phyloP scores from a whole-genome alignment of 53 echinoderm and acorn worm genomes.

The Astropecten irregularis region DNA sequence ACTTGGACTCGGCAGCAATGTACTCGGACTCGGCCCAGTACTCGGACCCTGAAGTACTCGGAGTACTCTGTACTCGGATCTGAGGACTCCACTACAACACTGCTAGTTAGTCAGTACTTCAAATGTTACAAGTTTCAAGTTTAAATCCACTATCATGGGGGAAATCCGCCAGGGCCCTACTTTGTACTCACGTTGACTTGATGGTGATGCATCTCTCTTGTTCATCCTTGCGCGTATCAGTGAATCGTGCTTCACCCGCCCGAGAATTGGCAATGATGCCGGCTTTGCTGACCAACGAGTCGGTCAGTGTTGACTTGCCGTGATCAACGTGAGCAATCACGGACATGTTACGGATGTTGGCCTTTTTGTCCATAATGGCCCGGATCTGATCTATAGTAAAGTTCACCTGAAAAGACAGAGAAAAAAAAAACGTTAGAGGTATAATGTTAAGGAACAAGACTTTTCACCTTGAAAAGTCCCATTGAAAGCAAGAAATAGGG shows the following conservation, averaged over 20 bases:
- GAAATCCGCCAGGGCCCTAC: too few relatives aligned
- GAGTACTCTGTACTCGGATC: too few relatives aligned
- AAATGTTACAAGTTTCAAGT: too few relatives aligned
- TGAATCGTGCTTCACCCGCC: constrained; percentile 94
- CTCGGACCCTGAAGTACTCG: too few relatives aligned
- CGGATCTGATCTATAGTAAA: constrained; percentile 97
- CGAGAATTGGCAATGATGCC: constrained; percentile 80
- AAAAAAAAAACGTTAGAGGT: background rate
- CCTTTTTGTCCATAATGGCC: constrained; percentile 95
- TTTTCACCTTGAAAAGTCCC: background rate
- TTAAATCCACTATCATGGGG: too few relatives aligned
- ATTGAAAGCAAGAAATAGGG: background rate
- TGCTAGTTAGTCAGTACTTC: too few relatives aligned
- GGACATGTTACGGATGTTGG: constrained; percentile 97
- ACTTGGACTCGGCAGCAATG: too few relatives aligned
- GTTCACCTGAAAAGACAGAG: constrained; percentile 74
- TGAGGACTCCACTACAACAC: too few relatives aligned
- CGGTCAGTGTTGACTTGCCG: constrained; percentile 96
- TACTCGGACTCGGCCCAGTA: too few relatives aligned
- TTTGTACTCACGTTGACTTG: constrained; percentile 99
- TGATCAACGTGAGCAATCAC: constrained; percentile 99
- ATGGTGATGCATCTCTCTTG: constrained; percentile 97
- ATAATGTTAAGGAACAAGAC: background rate
- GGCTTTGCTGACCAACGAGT: constrained; percentile 92
- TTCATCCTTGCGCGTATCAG: constrained; percentile 95